A percentile compares a stretch with the other conserved stretches of the same genome.
These are phyloP conservation scores for Agrotis exclamationis DNA, from an alignment of 2,888 invertebrate genomes.

Conservation along the genomic window DNA sequence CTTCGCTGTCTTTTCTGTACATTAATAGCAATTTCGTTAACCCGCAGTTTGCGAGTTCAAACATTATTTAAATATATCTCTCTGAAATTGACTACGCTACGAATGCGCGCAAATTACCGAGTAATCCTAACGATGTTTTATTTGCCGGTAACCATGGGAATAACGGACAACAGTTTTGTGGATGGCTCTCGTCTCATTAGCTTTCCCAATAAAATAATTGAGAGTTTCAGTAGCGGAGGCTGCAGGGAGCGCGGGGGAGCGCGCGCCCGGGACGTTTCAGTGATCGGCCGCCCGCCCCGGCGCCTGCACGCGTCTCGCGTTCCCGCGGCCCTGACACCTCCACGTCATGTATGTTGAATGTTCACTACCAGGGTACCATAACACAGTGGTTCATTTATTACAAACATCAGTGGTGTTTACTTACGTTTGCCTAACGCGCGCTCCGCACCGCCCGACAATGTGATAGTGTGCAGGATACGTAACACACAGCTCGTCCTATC, in stretches of 20 bases:
- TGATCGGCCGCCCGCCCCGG: slow-evolving; percentile 86
- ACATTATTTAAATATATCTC: slow-evolving; percentile 45
- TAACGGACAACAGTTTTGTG: slow-evolving; percentile 77
- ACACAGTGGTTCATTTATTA: slow-evolving; percentile 71
- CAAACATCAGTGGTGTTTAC: slow-evolving; percentile 74
- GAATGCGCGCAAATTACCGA: slow-evolving; percentile 43
- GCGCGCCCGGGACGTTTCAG: slow-evolving; percentile 82
- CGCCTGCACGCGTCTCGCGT: slow-evolving; percentile 79
- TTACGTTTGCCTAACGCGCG: slow-evolving; percentile 54
- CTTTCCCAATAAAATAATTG: slow-evolving; percentile 91
- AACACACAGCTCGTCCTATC: slow-evolving; percentile 53
- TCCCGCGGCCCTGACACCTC: slow-evolving; percentile 64
- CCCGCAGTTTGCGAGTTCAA: slow-evolving; percentile 22
- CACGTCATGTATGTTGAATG: slow-evolving; percentile 69
- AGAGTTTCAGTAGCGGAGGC: slow-evolving; percentile 84
- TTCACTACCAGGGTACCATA: slow-evolving; percentile 72
- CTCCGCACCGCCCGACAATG: slow-evolving; percentile 23
- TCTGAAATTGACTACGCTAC: slow-evolving; percentile 21
- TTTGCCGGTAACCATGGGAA: slow-evolving; percentile 73
- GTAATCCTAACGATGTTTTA: slow-evolving; percentile 63
- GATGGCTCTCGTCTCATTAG: slow-evolving; percentile 89
- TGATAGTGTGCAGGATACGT: slow-evolving; percentile 56
- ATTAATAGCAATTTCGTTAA: slow-evolving; percentile 35
- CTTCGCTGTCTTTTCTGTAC: slow-evolving; percentile 35
- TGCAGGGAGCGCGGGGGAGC: slow-evolving; percentile 70